Evolutionary conservation across 2,113 vertebrate species (phyloP).

Genomic region (Laticauda colubrina): DNA sequence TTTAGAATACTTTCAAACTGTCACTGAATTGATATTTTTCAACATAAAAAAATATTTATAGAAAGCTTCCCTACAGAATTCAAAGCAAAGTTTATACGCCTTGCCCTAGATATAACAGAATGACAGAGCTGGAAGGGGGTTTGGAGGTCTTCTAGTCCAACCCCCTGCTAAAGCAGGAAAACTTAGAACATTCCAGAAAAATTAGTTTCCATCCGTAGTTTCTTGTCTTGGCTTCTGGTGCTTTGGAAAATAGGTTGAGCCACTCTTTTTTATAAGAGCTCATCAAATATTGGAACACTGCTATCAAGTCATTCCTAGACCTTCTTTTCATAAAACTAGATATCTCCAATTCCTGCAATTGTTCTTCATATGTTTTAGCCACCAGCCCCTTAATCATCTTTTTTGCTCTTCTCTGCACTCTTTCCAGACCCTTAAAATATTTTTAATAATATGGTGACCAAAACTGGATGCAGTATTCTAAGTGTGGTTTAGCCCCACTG

Average conservation of each 20-base stretch:
- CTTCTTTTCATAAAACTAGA: neutral
- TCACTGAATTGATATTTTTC: conserved; percentile 56
- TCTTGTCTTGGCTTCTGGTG: neutral
- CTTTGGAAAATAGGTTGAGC: neutral
- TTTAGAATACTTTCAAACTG: conserved; percentile 65
- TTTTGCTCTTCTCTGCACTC: neutral
- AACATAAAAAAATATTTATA: conserved; percentile 30
- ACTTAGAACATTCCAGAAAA: neutral
- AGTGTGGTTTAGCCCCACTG: neutral
- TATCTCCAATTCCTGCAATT: neutral
- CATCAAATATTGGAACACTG: neutral
- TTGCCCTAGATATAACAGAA: conserved; percentile 1
- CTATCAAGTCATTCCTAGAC: neutral
- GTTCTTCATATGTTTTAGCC: neutral
- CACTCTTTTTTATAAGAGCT: neutral
- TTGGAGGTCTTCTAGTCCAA: neutral
- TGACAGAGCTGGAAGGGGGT: neutral
- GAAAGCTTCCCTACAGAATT: neutral
- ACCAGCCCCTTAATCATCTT: neutral
- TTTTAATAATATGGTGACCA: neutral
- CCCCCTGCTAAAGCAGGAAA: neutral
- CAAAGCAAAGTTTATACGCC: conserved; percentile 11
- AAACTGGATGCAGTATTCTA: neutral
- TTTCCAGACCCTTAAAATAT: neutral
- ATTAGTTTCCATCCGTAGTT: neutral